Percentiles rank a stretch among this genome's conserved stretches.
These are phyloP conservation scores for Euwallacea fornicatus DNA, from an alignment of 1,140 invertebrate species.

Conservation along the genomic window DNA sequence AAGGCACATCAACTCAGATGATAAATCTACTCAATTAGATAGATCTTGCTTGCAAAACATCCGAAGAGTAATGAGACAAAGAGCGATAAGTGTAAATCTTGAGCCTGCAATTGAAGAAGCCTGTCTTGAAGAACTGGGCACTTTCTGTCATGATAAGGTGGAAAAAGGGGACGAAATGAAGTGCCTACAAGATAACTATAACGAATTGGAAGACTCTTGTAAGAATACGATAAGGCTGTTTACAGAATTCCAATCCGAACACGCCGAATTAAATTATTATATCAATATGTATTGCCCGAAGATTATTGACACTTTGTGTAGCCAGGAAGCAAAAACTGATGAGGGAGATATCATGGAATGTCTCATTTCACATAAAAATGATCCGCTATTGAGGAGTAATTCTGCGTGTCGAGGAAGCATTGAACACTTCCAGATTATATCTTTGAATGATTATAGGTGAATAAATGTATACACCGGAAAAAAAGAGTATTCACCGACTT, in stretches of 20 bases:
- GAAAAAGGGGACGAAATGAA: conserved; percentile 85
- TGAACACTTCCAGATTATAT: conserved; percentile 91
- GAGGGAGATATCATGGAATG: conserved; percentile 91
- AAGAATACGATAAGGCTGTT: conserved; percentile 65
- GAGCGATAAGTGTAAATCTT: conserved; percentile 89
- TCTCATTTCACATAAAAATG: conserved; percentile 90
- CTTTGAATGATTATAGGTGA: conserved; percentile 82
- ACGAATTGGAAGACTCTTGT: conserved; percentile 58
- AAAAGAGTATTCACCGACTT: not conserved
- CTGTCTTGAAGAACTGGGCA: conserved; percentile 84
- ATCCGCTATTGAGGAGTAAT: conserved; percentile 70
- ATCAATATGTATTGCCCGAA: conserved; percentile 80
- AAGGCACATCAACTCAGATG: conserved; percentile 75
- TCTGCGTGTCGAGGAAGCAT: conserved; percentile 89
- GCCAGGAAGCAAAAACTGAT: conserved; percentile 70
- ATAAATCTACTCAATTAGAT: conserved; percentile 65
- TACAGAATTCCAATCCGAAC: conserved; percentile 85
- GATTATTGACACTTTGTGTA: conserved; percentile 82
- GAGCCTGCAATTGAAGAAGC: conserved; percentile 91
- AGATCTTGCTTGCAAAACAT: conserved; percentile 77
- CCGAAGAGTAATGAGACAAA: conserved; percentile 85
- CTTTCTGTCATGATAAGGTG: conserved; percentile 80
- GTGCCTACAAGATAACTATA: conserved; percentile 91
- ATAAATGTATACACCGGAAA: not conserved
- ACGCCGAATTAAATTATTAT: conserved; percentile 83